These are phyloP conservation scores for Balearica regulorum DNA, from an alignment of 2,797 vertebrate species.

Conservation along the genomic window DNA sequence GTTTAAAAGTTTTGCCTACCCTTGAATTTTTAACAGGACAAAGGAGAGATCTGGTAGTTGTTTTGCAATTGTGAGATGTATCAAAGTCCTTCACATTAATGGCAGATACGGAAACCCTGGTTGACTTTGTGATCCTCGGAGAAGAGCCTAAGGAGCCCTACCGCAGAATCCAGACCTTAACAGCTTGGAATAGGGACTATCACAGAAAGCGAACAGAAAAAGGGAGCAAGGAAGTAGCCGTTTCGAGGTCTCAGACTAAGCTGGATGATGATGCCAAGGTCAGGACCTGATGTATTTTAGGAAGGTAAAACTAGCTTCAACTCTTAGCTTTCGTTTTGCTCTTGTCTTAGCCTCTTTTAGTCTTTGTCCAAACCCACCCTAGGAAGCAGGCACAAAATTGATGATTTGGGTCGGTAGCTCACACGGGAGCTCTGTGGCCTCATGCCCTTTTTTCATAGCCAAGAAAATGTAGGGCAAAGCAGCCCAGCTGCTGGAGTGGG, in stretches of 20 bases:
- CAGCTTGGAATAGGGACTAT: not conserved
- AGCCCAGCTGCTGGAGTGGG: not conserved
- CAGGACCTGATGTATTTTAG: not conserved
- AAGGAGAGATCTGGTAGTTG: not conserved
- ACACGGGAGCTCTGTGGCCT: not conserved
- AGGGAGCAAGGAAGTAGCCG: not conserved
- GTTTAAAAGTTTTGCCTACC: not conserved
- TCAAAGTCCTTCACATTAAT: not conserved
- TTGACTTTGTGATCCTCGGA: not conserved
- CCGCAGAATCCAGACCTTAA: not conserved
- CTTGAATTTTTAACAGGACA: not conserved
- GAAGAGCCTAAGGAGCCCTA: not conserved
- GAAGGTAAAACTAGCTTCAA: not conserved
- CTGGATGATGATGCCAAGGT: not conserved
- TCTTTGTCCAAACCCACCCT: not conserved
- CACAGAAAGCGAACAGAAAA: not conserved
- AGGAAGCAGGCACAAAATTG: not conserved
- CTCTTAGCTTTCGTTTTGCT: not conserved
- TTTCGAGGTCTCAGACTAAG: not conserved
- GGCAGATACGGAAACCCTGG: not conserved
- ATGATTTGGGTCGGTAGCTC: not conserved
- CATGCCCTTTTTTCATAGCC: fast-evolving
- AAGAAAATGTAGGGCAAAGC: not conserved
- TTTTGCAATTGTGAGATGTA: not conserved
- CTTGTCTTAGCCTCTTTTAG: not conserved